Percentiles rank a stretch among this genome's conserved stretches.
Evolutionary conservation across 2,113 vertebrate species (phyloP).

Genomic region (Mirounga angustirostris): DNA sequence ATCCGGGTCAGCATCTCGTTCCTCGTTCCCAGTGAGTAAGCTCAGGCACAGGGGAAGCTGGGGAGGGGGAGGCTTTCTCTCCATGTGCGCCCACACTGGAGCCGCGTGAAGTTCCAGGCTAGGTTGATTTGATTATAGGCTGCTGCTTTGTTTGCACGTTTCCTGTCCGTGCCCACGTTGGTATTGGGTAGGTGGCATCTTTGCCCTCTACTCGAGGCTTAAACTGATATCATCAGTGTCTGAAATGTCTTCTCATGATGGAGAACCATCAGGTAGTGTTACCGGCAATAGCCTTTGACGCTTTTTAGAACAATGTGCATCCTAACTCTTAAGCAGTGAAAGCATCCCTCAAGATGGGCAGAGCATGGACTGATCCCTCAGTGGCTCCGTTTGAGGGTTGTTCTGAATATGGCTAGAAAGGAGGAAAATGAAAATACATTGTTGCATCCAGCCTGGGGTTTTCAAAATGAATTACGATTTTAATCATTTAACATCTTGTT

Average conservation of each 20-base stretch:
- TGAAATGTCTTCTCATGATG: neutral
- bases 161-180: neutral
- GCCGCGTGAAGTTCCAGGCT: neutral
- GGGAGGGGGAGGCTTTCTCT: neutral
- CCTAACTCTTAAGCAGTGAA: neutral
- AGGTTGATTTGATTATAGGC: neutral
- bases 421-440: neutral
- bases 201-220: neutral
- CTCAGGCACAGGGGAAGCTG: neutral
- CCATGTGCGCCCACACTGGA: rapidly evolving
- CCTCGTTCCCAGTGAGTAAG: neutral
- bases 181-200: neutral
- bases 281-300: neutral
- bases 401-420: neutral
- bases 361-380: neutral
- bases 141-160: neutral
- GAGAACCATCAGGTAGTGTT: neutral
- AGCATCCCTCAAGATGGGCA: neutral
- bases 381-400: neutral
- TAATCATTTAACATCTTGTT: neutral
- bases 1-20: neutral
- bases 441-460: neutral
- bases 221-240: neutral
- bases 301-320: neutral
- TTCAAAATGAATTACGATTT: neutral